These are phyloP conservation scores for Hartigia nigra DNA, from an alignment of 2,888 invertebrate genomes.

Conservation along the genomic window DNA sequence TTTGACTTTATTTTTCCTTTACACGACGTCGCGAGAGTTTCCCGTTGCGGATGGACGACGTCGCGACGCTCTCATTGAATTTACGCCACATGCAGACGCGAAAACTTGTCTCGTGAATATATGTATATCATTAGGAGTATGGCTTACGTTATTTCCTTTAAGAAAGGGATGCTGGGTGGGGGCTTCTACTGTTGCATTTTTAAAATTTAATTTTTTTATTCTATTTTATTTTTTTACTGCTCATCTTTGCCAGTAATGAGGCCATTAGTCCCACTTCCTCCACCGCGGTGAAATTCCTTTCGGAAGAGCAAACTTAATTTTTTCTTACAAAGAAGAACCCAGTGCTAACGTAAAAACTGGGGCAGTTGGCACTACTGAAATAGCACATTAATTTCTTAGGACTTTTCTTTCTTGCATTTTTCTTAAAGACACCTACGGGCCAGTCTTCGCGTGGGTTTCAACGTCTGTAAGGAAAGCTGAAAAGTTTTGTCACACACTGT, in stretches of 20 bases:
- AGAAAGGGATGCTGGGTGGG: not conserved
- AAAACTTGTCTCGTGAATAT: conserved; percentile 31
- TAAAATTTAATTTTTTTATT: no score
- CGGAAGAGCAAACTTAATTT: not conserved
- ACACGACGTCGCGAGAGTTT: not conserved
- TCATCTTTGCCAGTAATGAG: not conserved
- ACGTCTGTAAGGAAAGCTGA: not conserved
- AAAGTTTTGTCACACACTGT: not conserved
- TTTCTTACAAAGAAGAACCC: not conserved
- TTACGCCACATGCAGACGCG: not conserved
- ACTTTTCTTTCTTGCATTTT: not conserved
- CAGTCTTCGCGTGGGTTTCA: not conserved
- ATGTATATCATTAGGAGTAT: conserved; percentile 26
- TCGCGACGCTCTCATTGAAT: not conserved
- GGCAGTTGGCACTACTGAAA: not conserved
- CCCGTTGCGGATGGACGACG: not conserved
- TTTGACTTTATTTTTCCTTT: not conserved
- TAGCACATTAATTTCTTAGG: not conserved
- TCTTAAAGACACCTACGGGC: not conserved
- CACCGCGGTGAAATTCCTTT: not conserved
- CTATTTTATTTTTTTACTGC: not conserved
- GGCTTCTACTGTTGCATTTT: not conserved
- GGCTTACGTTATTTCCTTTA: not conserved
- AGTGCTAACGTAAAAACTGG: not conserved
- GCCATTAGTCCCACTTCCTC: not conserved